Conservation (phyloP, 1,140 invertebrate genomes). For the Lepidurus couesii region DNA sequence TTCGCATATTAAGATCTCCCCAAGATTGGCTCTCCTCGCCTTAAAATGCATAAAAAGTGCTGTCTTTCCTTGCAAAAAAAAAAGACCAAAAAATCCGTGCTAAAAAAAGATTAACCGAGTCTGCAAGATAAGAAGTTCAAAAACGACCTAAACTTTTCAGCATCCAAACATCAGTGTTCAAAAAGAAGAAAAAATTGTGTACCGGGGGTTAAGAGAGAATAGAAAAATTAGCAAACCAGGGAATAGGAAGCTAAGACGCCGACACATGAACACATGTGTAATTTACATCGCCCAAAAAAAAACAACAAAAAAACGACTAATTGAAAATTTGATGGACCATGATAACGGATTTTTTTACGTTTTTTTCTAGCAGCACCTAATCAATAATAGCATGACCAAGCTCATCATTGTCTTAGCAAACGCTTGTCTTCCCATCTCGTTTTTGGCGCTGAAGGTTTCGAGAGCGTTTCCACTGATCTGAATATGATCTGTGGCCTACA, state of each 20-base stretch:
- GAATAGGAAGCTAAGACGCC: not conserved
- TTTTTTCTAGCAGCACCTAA: too few species aligned
- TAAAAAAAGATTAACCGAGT: not conserved
- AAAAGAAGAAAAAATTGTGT: not conserved
- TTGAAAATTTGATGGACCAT: not conserved
- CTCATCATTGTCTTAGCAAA: too few species aligned
- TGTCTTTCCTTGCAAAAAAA: not conserved
- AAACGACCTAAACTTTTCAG: too few species aligned
- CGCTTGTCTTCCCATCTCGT: too few species aligned
- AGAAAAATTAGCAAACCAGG: not conserved
- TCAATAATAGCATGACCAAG: too few species aligned
- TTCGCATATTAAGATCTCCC: not conserved
- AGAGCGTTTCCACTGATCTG: too few species aligned
- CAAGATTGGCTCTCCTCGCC: not conserved
- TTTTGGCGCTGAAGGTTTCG: too few species aligned
- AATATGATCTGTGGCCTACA: too few species aligned
- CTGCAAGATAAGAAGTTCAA: not conserved
- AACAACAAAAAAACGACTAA: not conserved
- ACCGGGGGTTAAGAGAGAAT: not conserved
- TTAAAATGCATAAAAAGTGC: not conserved
- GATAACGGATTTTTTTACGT: too few species aligned
- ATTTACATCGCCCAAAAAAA: not conserved
- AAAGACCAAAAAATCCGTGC: not conserved
- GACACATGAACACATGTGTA: not conserved
- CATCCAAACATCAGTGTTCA: too few species aligned